Conservation (phyloP, 2,797 vertebrate genomes). For the Dendrocincla tyrannina region DNA sequence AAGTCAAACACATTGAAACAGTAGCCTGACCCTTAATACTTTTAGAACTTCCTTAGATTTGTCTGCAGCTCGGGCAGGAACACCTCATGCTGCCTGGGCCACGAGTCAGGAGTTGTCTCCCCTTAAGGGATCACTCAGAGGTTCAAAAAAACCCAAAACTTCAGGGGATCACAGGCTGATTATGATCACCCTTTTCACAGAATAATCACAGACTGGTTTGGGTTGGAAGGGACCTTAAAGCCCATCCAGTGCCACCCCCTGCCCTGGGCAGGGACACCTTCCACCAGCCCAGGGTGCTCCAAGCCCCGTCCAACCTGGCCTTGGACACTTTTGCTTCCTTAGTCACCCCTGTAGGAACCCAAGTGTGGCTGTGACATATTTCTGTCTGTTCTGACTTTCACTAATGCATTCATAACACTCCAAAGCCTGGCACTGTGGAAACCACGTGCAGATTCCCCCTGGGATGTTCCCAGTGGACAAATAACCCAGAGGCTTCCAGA, state of each 20-base stretch:
- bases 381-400: not conserved
- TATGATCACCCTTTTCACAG: not conserved
- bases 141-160: not conserved
- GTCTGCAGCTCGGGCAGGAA: not conserved
- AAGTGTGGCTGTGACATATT: fast-evolving
- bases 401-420: not conserved
- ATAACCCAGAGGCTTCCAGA: not conserved
- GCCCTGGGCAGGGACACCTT: not conserved
- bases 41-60: not conserved
- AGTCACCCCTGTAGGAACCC: not conserved
- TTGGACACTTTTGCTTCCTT: not conserved
- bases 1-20: not conserved
- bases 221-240: not conserved
- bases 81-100: not conserved
- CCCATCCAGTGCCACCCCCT: not conserved
- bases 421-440: not conserved
- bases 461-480: not conserved
- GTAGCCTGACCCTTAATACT: not conserved
- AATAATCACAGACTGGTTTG: fast-evolving
- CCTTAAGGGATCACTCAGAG: not conserved
- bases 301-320: not conserved
- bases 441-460: not conserved
- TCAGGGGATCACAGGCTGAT: not conserved
- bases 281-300: not conserved
- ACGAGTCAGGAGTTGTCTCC: not conserved